phyloP scores from a whole-genome alignment of 2,888 invertebrate species.

The Endotricha flammealis region DNA sequence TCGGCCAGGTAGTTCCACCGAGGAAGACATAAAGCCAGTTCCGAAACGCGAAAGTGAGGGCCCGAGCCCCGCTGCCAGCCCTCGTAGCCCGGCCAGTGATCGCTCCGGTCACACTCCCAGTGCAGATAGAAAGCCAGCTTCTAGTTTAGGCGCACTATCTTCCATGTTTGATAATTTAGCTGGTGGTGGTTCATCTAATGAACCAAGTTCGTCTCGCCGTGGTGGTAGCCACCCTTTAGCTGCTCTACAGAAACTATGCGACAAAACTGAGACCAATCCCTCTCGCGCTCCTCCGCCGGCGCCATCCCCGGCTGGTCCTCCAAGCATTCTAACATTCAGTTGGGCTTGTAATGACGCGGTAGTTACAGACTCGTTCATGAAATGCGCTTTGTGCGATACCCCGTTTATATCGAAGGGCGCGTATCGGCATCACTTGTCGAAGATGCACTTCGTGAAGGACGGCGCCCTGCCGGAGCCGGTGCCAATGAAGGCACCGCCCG shows the following conservation, averaged over 20 bases:
- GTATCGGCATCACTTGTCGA: constrained; percentile 96
- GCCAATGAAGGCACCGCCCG: constrained; percentile 76
- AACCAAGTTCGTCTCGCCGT: constrained; percentile 80
- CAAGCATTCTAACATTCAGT: constrained; percentile 92
- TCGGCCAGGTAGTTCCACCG: constrained; percentile 53
- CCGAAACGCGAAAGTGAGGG: constrained; percentile 76
- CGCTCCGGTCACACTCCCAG: constrained; percentile 85
- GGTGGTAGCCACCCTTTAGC: constrained; percentile 93
- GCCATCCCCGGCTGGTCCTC: constrained; percentile 82
- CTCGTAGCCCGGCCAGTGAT: constrained; percentile 87
- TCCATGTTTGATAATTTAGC: constrained; percentile 94
- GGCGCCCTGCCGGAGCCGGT: constrained; percentile 89
- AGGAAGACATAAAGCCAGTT: constrained; percentile 58
- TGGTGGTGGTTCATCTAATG: constrained; percentile 66
- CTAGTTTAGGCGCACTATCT: constrained; percentile 89
- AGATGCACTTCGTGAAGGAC: constrained; percentile 97
- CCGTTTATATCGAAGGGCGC: constrained; percentile 98
- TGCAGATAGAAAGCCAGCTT: constrained; percentile 80
- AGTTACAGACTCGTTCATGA: constrained; percentile 93
- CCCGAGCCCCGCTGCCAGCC: constrained; percentile 79
- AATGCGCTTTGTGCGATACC: constrained; percentile 96
- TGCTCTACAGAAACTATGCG: constrained; percentile 96
- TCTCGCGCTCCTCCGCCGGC: constrained; percentile 74
- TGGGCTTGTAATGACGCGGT: constrained; percentile 97
- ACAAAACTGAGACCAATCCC: constrained; percentile 92